A percentile compares a stretch with the other conserved stretches of the same genome.
Evolutionary conservation across 1,140 invertebrate genomes (phyloP).

Genomic region (Anadara kagoshimensis): DNA sequence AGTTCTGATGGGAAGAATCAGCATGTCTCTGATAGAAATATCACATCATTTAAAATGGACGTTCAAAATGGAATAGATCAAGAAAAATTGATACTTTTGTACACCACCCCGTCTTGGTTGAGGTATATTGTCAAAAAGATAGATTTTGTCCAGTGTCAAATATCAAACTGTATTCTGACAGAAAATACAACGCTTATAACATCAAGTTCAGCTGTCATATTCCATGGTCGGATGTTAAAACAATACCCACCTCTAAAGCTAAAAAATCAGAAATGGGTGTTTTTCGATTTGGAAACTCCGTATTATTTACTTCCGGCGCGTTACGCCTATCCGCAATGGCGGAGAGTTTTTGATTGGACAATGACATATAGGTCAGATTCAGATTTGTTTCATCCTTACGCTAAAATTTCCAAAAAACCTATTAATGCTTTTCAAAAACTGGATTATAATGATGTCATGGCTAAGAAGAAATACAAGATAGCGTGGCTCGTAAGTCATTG

Average conservation of each 20-base stretch:
- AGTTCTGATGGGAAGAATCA: too few relatives aligned
- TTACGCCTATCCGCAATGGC: not conserved
- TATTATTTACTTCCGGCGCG: conserved; percentile 8
- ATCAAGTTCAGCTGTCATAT: not conserved
- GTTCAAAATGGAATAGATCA: too few relatives aligned
- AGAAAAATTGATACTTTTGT: too few relatives aligned
- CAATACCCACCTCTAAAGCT: conserved; percentile 1
- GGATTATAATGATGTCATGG: conserved; percentile 48
- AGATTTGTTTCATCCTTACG: conserved; percentile 41
- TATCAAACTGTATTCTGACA: too few relatives aligned
- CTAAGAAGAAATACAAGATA: conserved; percentile 76
- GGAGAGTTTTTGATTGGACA: conserved; percentile 79
- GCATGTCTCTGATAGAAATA: too few relatives aligned
- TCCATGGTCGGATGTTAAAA: not conserved
- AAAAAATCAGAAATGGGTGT: conserved; percentile 25
- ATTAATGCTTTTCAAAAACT: conserved; percentile 1
- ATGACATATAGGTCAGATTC: conserved; percentile 83
- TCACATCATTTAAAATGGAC: too few relatives aligned
- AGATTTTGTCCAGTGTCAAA: too few relatives aligned
- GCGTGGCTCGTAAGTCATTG: conserved; percentile 99
- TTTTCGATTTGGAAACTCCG: conserved; percentile 18
- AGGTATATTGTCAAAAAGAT: too few relatives aligned
- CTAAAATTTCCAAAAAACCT: conserved; percentile 20
- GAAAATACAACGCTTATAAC: too few relatives aligned
- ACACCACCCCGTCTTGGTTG: too few relatives aligned